Evolutionary conservation across 2,113 vertebrate species (phyloP).

Genomic region (Tragelaphus buxtoni): DNA sequence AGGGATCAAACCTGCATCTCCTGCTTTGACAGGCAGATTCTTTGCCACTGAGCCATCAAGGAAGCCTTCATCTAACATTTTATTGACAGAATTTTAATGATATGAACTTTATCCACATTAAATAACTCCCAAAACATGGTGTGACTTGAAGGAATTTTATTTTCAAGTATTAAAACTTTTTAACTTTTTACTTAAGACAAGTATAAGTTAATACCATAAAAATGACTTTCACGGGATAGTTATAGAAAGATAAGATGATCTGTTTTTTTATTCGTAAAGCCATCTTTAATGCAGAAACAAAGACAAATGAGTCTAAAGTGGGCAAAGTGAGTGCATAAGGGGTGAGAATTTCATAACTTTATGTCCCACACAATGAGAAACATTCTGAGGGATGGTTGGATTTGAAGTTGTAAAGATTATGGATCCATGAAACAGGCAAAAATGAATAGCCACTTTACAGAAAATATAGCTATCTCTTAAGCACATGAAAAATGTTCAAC

Average conservation of each 20-base stretch:
- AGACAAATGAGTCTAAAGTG: not conserved
- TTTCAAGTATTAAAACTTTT: not conserved
- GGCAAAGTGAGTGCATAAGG: not conserved
- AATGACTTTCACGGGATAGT: not conserved
- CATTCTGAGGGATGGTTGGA: not conserved
- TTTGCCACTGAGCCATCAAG: not conserved
- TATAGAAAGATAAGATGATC: not conserved
- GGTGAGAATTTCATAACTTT: constrained; percentile 1
- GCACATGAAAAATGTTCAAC: not conserved
- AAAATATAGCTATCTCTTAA: not conserved
- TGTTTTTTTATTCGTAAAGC: not conserved
- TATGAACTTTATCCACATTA: constrained; percentile 47
- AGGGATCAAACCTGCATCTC: not conserved
- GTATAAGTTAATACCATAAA: not conserved
- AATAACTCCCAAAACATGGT: constrained; percentile 31
- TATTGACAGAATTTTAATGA: constrained; percentile 18
- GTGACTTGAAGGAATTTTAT: not conserved
- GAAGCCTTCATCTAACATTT: not conserved
- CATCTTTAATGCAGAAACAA: constrained; percentile 23
- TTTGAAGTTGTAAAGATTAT: not conserved
- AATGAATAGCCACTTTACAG: not conserved
- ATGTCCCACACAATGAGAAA: not conserved
- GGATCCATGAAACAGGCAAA: not conserved
- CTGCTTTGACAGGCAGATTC: not conserved
- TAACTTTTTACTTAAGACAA: not conserved